Evolutionary conservation across 2,888 invertebrate genomes (phyloP), one percentile per base, ranked within the genome.

Genomic region (Branchellion lobata): DNA sequence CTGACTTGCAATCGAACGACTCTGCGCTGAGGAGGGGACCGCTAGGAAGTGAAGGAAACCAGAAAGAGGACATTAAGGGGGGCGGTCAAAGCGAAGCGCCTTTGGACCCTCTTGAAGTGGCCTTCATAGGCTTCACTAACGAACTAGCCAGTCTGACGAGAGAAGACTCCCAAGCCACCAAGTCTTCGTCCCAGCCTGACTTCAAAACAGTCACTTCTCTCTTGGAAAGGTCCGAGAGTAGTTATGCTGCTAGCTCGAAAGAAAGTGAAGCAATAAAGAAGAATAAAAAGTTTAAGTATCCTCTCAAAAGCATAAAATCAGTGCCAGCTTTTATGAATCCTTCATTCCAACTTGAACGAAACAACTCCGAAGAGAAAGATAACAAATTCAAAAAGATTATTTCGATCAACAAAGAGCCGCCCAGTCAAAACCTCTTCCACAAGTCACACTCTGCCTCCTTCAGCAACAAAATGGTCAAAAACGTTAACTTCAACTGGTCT

Each of bases 321-420:
- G 77, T 77, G n/a, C 77, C 77, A 21, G 77, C 77, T 1, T 77
- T 77, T 24, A 57, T 77, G 53, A 77, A 77, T 36, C 77, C 77
- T 27, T 77, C 77, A n/a, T 77, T 77, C 31, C 61, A 57, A 27
- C 53, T 77, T 21, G 77, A 77, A n/a, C n/a, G 77, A 24, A 53
- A 53, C 24, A 77, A 57, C 34, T 75, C 75, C 3, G 75, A 75
- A 5, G 75, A 75, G 24, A 77, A 57, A 33, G 27, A 24, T 34
- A 18, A n/a, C 34, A 31, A 57, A n/a, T 3, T 57, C 34, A 34
- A 65, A 33, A 33, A n/a, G 5, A 65, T 2, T n/a, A n/a, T 34
- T n/a, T 11, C 14, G 2, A 21, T 40, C 14, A 27, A 14, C 14
- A 31, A 33, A 34, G 65, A 77, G 53, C 53, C 18, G 8, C 27